phyloP scores from a whole-genome alignment of 2,797 vertebrate species.

The Fringilla coelebs region DNA sequence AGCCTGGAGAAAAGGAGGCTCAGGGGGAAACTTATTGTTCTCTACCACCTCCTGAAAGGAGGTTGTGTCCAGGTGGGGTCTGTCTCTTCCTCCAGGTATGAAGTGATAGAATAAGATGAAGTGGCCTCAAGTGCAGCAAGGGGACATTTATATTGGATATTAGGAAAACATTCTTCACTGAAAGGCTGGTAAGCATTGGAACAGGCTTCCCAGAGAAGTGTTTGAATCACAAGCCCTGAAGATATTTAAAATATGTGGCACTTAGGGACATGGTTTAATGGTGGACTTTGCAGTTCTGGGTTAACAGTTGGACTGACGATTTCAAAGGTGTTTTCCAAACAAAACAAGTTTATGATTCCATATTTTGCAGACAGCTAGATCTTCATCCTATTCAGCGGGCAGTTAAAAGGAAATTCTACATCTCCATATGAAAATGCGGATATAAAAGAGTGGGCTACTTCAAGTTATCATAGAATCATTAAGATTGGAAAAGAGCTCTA shows the following conservation, averaged over 20 bases:
- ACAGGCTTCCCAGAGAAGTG: background rate
- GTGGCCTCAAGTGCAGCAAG: too few relatives aligned
- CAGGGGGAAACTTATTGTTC: fast-evolving
- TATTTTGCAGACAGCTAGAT: background rate
- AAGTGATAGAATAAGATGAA: background rate
- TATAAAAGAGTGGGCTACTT: background rate
- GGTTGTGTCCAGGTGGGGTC: background rate
- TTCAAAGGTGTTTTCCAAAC: background rate
- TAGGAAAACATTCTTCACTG: background rate
- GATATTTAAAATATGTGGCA: background rate
- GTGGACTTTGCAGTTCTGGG: background rate
- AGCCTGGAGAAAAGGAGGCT: background rate
- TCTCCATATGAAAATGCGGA: background rate
- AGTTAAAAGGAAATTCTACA: background rate
- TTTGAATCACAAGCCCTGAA: background rate
- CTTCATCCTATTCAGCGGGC: background rate
- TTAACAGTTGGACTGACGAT: background rate
- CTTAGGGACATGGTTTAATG: fast-evolving
- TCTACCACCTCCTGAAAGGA: background rate
- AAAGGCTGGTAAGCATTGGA: background rate
- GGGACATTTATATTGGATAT: background rate
- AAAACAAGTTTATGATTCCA: too few relatives aligned
- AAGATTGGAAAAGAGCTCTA: background rate
- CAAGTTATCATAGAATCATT: background rate
- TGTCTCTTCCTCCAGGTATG: background rate